These are phyloP conservation scores for Drosophila demipolita DNA, from an alignment of 2,888 invertebrate genomes.

Conservation along the genomic window DNA sequence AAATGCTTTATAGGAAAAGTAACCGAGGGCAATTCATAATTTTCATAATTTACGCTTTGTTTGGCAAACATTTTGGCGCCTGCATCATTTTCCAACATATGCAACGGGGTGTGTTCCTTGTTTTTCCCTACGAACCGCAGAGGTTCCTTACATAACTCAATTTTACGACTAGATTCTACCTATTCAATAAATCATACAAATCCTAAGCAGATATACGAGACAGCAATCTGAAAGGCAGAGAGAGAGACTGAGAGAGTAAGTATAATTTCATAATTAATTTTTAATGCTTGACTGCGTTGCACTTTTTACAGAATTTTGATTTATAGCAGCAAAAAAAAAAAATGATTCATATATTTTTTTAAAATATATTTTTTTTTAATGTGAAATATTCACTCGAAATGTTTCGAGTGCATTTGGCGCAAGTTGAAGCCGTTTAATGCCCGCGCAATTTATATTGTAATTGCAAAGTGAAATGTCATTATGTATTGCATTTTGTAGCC, in stretches of 20 bases:
- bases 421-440: conserved; percentile 75
- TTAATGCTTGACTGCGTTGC: conserved; percentile 72
- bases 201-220: conserved; percentile 26
- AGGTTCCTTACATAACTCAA: conserved; percentile 70
- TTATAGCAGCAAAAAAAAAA: conserved; percentile 48
- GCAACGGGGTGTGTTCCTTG: conserved; percentile 60
- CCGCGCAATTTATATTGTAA: conserved; percentile 76
- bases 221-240: neutral
- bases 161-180: conserved; percentile 67
- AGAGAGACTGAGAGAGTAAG: neutral
- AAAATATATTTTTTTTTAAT: conserved; percentile 5
- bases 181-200: conserved; percentile 69
- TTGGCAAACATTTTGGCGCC: conserved; percentile 77
- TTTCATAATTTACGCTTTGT: conserved; percentile 80
- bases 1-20: conserved; percentile 63
- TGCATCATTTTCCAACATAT: conserved; percentile 52
- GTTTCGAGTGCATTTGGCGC: conserved; percentile 68
- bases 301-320: conserved; percentile 65
- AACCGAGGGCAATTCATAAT: conserved; percentile 72
- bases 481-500: conserved; percentile 76
- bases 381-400: conserved; percentile 64
- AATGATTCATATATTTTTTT: conserved; percentile 15
- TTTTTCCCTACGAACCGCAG: conserved; percentile 60
- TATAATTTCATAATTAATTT: conserved; percentile 73
- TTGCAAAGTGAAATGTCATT: conserved; percentile 78